Base-by-base conservation (phyloP, 2,888 invertebrate species). In the Megaustenia siamemsis region DNA sequence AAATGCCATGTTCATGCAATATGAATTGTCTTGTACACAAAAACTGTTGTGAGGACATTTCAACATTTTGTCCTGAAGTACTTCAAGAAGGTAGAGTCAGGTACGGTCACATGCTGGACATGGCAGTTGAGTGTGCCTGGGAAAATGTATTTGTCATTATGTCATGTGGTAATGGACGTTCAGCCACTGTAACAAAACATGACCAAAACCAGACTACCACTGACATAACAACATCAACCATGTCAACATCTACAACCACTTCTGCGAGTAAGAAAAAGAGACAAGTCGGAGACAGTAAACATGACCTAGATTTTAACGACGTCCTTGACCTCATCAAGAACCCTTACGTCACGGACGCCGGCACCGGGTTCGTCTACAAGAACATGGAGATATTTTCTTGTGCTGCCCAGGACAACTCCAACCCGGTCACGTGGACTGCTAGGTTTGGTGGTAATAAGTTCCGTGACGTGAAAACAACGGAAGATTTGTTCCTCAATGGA, bases 1-100 rank as follows among this genome's bases (percentile, higher is more conserved):
- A 60, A n/a, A n/a, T 60, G n/a, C 60, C 60, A n/a, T 60, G 60
- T 60, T 60, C 60, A 60, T 60, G 60, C 24, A 28, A n/a, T 60
- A 3, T n/a, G n/a, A 60, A 60, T n/a, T 60, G 60, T 60, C 60
- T n/a, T 6, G 10, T 60, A 4, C 8, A n/a, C 24, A 45, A 60
- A 60, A 60, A 60, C 60, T 60, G 60, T 60, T 60, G 60, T n/a
- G 60, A 45, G 28, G 60, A 60, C 60, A 60, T 60, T 10, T 60
- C 60, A 60, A 4, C 5, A n/a, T 3, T 15, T 60, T n/a, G 60
- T 60, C 60, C 60, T 60, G 60, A 60, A 60, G n/a, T 60, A n/a
- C n/a, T 60, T 60, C 60, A 60, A 60, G n/a, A 60, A 60, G 28
- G 60, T 60, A 24, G 8, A 24, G 28, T 60, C 60, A 60, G 60